Base-by-base conservation (phyloP, 2,888 invertebrate species). In the Ormyrus pomaceus region DNA sequence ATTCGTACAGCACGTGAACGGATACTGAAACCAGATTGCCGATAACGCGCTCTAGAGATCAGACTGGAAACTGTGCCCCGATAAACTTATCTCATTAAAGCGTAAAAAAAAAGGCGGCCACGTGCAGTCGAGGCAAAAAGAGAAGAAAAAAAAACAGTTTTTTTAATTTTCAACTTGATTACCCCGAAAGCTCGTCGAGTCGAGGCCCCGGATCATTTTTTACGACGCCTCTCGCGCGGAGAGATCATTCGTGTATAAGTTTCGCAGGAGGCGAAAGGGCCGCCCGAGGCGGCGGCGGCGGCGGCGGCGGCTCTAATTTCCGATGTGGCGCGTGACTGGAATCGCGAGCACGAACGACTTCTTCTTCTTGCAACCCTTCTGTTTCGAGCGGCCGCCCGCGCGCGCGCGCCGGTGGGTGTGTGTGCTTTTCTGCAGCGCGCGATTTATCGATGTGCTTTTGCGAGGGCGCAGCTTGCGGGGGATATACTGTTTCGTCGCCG, bases 271-370 rank as follows among this genome's bases (percentile, higher is more conserved):
- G 53, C 46, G 13, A 6, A 66, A 10, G 5, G 9, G 9, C 55
- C 19, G 76, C 58, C 50, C 6, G 19, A 11, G 61, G 7, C 19
- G 50, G 61, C n/a, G 51, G 9, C 61, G 53, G 72, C 62, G 73
- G 75, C 53, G 78, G 74, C 82, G 87, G 86, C 83, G 87, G 86
- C 87, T 89, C 89, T 89, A 89, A 89, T 89, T 89, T 89, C 89
- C 89, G 89, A 89, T 87, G 85, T 86, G 83, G 82, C 86, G 86
- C 89, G 89, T 89, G 89, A 89, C 89, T 88, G 74, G 89, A 89
- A 89, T 89, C 82, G 71, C 66, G 58, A 68, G 76, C 71, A 66
- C 72, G 65, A 58, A 77, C 58, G 13, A 74, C 77, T 55, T 19
- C 68, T 75, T 8, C 58, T 13, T 53, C 46, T 34, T 7, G 74